A percentile compares a stretch with the other conserved stretches of the same genome.
Evolutionary conservation across 2,888 invertebrate genomes (phyloP).

Genomic region (Microctonus brassicae): DNA sequence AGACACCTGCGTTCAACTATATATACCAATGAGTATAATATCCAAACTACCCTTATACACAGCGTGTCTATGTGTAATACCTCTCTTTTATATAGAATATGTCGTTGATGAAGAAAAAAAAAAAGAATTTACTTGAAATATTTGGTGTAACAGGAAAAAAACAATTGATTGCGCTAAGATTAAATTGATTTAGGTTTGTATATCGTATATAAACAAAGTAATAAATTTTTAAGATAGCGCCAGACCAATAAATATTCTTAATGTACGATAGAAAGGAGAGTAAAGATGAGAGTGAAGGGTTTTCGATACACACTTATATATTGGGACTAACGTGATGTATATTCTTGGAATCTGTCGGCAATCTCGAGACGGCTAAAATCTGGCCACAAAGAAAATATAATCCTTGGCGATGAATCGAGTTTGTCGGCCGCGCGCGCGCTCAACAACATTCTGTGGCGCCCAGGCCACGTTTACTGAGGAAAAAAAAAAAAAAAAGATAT

Average conservation of each 20-base stretch:
- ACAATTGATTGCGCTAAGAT: neutral
- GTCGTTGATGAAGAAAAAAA: conserved; percentile 22
- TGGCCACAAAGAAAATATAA: conserved; percentile 54
- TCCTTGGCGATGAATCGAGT: conserved; percentile 37
- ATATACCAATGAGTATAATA: conserved; percentile 53
- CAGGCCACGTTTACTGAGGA: conserved; percentile 24
- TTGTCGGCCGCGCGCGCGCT: neutral
- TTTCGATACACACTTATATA: neutral
- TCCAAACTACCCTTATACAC: conserved; percentile 37
- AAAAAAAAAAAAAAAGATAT: neutral
- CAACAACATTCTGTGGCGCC: conserved; percentile 35
- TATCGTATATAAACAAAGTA: conserved; percentile 53
- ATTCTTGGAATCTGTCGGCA: conserved; percentile 59
- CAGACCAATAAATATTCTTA: conserved; percentile 66
- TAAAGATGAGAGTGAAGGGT: conserved; percentile 27
- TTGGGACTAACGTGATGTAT: conserved; percentile 55
- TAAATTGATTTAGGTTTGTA: neutral
- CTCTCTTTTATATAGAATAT: conserved; percentile 10
- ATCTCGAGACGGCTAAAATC: conserved; percentile 35
- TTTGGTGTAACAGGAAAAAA: conserved; percentile 1
- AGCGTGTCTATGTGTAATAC: too few species aligned
- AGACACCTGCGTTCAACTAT: conserved; percentile 60
- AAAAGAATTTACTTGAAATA: neutral
- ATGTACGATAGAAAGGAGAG: conserved; percentile 40
- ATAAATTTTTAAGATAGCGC: conserved; percentile 61